A percentile compares a stretch with the other conserved stretches of the same genome.
These are phyloP conservation scores for Heliconius eleuchia DNA, from an alignment of 1,140 invertebrate species.

Conservation along the genomic window DNA sequence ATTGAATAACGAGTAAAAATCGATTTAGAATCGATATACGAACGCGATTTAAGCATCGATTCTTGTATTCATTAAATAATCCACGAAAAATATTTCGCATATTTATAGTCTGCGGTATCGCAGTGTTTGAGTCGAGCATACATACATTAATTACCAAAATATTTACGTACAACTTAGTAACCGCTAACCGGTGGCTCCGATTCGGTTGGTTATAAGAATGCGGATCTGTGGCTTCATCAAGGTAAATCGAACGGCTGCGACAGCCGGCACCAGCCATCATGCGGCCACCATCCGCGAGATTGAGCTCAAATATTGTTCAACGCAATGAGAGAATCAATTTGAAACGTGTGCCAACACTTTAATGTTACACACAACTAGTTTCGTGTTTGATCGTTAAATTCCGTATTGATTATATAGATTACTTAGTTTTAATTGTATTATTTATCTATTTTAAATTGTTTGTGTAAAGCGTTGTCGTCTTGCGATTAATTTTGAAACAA, in stretches of 20 bases:
- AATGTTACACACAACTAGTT: not conserved
- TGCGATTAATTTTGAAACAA: not conserved
- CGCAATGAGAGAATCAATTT: constrained; percentile 6
- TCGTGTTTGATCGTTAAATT: not conserved
- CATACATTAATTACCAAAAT: constrained; percentile 79
- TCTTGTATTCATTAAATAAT: constrained; percentile 45
- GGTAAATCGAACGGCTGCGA: constrained; percentile 62
- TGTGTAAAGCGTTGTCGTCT: not conserved
- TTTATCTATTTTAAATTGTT: not conserved
- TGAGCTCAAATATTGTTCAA: constrained; percentile 15
- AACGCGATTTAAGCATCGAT: constrained; percentile 22
- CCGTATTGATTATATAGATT: not conserved
- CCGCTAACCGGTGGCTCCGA: constrained; percentile 62
- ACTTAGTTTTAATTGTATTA: not conserved
- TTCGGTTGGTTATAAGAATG: constrained; percentile 74
- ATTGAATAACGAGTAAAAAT: constrained; percentile 31
- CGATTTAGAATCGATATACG: constrained; percentile 4
- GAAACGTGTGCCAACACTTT: not conserved
- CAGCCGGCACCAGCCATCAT: constrained; percentile 42
- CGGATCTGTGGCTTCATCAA: constrained; percentile 75
- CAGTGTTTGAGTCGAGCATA: constrained; percentile 55
- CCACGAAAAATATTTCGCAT: constrained; percentile 52
- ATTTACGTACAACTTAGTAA: constrained; percentile 66
- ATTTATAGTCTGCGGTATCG: constrained; percentile 53
- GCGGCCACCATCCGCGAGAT: constrained; percentile 49